phyloP scores from a whole-genome alignment of 2,888 invertebrate species.

The Lepidocyrtoides sp. region DNA sequence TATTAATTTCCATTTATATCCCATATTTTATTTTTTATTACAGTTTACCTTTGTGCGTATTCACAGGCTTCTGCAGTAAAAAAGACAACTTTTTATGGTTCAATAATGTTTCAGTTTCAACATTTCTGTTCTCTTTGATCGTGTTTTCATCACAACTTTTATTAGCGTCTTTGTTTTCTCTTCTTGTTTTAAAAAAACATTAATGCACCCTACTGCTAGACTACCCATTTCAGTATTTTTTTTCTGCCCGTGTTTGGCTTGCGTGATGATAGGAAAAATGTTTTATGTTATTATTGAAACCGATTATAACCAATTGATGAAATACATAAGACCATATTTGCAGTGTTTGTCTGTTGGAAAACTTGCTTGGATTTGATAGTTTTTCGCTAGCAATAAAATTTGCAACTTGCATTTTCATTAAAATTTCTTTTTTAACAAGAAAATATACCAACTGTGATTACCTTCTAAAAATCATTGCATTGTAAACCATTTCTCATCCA shows the following conservation, averaged over 20 bases:
- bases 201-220: neutral
- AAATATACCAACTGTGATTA: slow-evolving; percentile 22
- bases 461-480: slow-evolving; percentile 12
- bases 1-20: slow-evolving; percentile 18
- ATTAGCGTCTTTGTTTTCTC: neutral
- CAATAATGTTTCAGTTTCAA: neutral
- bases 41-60: slow-evolving; percentile 9
- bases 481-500: too few species aligned
- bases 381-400: too few species aligned
- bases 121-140: neutral
- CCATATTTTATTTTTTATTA: slow-evolving; percentile 43
- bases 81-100: neutral
- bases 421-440: too few species aligned
- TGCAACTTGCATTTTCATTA: too few species aligned
- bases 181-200: too few species aligned
- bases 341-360: too few species aligned
- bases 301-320: neutral
- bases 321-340: neutral
- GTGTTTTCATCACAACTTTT: neutral
- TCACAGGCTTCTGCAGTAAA: slow-evolving; percentile 17
- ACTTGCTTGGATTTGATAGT: too few species aligned
- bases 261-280: slow-evolving; percentile 38
- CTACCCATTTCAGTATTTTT: neutral
- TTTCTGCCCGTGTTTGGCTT: neutral
- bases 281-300: neutral